These are phyloP conservation scores for Volucella inflata DNA, from an alignment of 2,888 invertebrate genomes.

Conservation along the genomic window DNA sequence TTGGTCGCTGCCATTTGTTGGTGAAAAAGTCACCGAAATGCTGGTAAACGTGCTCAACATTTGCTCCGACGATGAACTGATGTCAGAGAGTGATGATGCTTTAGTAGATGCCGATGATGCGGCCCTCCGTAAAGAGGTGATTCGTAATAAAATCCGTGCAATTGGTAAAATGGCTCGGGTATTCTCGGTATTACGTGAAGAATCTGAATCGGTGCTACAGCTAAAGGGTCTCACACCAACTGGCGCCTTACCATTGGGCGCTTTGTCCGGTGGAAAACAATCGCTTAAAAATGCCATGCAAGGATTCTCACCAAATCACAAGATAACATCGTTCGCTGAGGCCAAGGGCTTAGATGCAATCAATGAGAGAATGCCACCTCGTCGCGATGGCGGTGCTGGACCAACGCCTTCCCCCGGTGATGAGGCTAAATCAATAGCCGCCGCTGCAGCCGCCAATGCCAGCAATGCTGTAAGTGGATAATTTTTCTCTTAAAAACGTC, in stretches of 20 bases:
- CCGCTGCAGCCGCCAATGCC: constrained; percentile 70
- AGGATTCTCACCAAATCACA: constrained; percentile 98
- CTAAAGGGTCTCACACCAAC: constrained; percentile 99
- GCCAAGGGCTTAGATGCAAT: constrained; percentile 99
- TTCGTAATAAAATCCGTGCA: constrained; percentile 99
- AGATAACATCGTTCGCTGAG: constrained; percentile 99
- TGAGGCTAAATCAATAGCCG: constrained; percentile 77
- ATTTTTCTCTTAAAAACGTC: constrained; percentile 56
- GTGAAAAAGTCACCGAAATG: constrained; percentile 99
- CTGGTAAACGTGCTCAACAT: constrained; percentile 99
- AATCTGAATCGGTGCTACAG: constrained; percentile 99
- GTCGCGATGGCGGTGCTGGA: constrained; percentile 86
- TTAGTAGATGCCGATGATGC: constrained; percentile 89
- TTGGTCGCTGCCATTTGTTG: constrained; percentile 99
- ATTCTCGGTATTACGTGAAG: constrained; percentile 99
- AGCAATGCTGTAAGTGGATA: constrained; percentile 64
- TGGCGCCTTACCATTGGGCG: constrained; percentile 97
- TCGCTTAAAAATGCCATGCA: constrained; percentile 97
- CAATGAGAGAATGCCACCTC: constrained; percentile 99
- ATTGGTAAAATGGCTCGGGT: constrained; percentile 99
- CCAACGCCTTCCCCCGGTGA: constrained; percentile 88
- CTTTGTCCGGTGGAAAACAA: constrained; percentile 97
- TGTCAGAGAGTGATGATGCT: constrained; percentile 93
- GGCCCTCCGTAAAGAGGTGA: constrained; percentile 98
- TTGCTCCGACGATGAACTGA: constrained; percentile 99